These are phyloP conservation scores for Pentalonia nigronervosa DNA, from an alignment of 1,140 invertebrate genomes.

Conservation along the genomic window DNA sequence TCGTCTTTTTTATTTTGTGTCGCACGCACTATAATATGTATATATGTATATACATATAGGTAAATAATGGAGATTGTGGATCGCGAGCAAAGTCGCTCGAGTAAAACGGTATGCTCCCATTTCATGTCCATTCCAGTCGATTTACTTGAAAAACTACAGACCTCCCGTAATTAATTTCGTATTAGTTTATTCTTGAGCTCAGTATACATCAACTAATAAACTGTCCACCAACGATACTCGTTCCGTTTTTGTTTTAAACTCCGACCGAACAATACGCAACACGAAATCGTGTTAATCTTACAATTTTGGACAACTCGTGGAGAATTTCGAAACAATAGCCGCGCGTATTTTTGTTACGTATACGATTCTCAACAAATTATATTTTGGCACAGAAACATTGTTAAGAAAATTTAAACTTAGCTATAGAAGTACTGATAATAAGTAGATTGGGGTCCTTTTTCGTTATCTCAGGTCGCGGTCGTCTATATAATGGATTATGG, in stretches of 20 bases:
- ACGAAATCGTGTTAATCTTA: neutral
- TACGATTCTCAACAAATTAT: conserved; percentile 1
- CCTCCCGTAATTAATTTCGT: neutral
- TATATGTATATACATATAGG: neutral
- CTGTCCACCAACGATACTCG: neutral
- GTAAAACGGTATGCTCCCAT: conserved; percentile 19
- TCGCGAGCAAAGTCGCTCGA: neutral
- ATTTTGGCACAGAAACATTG: neutral
- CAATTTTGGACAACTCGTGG: neutral
- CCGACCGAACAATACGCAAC: neutral
- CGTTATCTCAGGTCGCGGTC: neutral
- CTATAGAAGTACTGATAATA: neutral
- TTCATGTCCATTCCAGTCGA: conserved; percentile 11
- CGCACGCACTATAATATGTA: neutral
- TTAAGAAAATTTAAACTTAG: neutral
- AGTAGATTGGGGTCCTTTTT: neutral
- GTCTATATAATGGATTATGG: neutral
- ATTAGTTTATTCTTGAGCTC: neutral
- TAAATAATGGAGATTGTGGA: neutral
- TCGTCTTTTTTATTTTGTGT: neutral
- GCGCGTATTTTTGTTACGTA: neutral
- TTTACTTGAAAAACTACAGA: neutral
- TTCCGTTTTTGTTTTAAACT: conserved; percentile 12
- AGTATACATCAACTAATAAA: neutral
- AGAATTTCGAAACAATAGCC: neutral